These are phyloP conservation scores for Fulica atra DNA, from an alignment of 2,113 vertebrate genomes.

Conservation along the genomic window DNA sequence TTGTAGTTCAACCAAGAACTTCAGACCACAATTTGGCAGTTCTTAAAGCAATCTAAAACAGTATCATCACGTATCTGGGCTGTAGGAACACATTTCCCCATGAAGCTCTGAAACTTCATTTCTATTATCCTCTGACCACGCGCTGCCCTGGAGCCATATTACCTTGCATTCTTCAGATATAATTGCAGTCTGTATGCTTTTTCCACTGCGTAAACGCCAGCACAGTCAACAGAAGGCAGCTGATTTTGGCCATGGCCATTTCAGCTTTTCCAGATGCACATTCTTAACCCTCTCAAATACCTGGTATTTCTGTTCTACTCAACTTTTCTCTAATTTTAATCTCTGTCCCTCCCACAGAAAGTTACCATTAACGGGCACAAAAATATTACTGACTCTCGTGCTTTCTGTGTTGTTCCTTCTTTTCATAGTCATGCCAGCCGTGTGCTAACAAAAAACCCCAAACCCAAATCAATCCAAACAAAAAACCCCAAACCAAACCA, in stretches of 20 bases:
- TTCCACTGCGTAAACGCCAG: not conserved
- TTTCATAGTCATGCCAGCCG: not conserved
- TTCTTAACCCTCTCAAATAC: not conserved
- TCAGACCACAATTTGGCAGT: conserved; percentile 10
- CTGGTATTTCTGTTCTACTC: not conserved
- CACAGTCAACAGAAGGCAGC: conserved; percentile 8
- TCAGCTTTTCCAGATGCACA: conserved; percentile 24
- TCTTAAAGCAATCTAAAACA: not conserved
- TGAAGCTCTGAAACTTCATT: not conserved
- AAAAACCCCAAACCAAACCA: not conserved
- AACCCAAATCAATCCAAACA: not conserved
- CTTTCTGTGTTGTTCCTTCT: not conserved
- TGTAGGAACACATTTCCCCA: not conserved
- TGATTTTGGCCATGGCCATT: conserved; percentile 26
- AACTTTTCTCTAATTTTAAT: not conserved
- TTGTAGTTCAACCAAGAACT: conserved; percentile 21
- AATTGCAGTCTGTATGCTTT: conserved; percentile 1
- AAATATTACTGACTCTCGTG: not conserved
- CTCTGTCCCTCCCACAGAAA: not conserved
- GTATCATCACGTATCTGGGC: not conserved
- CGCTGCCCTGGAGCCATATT: not conserved
- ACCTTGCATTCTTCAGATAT: not conserved
- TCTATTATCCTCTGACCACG: not conserved
- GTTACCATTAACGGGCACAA: not conserved
- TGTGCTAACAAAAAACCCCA: not conserved